Conservation (phyloP, 1,140 invertebrate genomes). For the Aphelinus certus region DNA sequence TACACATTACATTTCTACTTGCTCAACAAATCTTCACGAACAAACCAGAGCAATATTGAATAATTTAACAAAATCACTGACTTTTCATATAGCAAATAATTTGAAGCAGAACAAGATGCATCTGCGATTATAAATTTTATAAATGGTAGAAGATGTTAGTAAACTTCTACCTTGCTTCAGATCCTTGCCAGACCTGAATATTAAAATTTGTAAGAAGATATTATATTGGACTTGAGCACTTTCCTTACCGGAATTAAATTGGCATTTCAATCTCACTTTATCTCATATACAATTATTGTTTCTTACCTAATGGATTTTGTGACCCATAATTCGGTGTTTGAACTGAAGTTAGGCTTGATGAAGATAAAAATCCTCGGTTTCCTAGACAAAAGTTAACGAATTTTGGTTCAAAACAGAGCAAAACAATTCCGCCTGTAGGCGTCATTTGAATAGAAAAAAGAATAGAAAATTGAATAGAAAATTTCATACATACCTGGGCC, state of each 20-base stretch:
- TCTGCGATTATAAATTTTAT: constrained; percentile 31
- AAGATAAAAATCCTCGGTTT: constrained; percentile 60
- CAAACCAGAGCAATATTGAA: too few relatives aligned
- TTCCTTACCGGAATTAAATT: neutral
- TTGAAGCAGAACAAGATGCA: constrained; percentile 4
- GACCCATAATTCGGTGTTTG: constrained; percentile 57
- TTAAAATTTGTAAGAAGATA: constrained; percentile 24
- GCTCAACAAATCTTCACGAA: too few relatives aligned
- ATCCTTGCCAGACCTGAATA: constrained; percentile 60
- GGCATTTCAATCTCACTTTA: too few relatives aligned
- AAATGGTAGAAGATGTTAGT: constrained; percentile 51
- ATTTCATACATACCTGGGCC: constrained; percentile 56
- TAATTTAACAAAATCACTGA: too few relatives aligned
- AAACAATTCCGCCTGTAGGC: neutral
- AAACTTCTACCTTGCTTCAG: constrained; percentile 58
- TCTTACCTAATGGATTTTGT: constrained; percentile 61
- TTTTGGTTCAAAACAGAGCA: too few relatives aligned
- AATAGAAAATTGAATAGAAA: neutral
- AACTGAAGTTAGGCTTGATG: constrained; percentile 51
- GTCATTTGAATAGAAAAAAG: neutral
- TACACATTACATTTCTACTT: too few relatives aligned
- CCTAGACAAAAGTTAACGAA: constrained; percentile 47
- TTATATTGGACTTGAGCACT: neutral
- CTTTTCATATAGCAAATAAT: constrained; percentile 7
- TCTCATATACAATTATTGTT: neutral